A percentile compares a stretch with the other conserved stretches of the same genome.
Evolutionary conservation across 2,888 invertebrate species (phyloP).

Genomic region (Polietes domitor): DNA sequence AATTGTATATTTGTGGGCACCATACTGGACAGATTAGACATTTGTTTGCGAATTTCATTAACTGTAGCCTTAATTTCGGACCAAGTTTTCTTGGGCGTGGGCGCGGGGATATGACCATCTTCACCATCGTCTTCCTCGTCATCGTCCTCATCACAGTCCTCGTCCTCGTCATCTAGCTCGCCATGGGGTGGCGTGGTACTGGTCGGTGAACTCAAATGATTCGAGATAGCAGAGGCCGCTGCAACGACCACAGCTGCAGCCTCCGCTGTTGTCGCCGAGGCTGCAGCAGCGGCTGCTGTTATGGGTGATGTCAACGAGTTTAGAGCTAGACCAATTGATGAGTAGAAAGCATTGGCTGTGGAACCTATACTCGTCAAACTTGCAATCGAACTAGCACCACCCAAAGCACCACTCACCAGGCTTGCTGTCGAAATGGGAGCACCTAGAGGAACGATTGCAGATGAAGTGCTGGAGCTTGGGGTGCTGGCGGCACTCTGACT

Average conservation of each 20-base stretch:
- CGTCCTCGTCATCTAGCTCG: slow-evolving; percentile 71
- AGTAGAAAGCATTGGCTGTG: slow-evolving; percentile 78
- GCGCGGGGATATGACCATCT: slow-evolving; percentile 74
- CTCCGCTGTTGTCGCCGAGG: slow-evolving; percentile 77
- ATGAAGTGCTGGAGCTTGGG: slow-evolving; percentile 73
- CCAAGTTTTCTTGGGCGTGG: slow-evolving; percentile 84
- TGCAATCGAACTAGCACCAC: slow-evolving; percentile 71
- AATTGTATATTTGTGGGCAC: slow-evolving; percentile 92
- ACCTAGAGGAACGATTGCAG: slow-evolving; percentile 32
- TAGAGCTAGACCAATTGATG: slow-evolving; percentile 76
- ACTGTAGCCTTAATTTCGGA: slow-evolving; percentile 90
- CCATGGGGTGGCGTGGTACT: slow-evolving; percentile 77
- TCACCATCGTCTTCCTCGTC: slow-evolving; percentile 74
- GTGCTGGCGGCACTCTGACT: slow-evolving; percentile 76
- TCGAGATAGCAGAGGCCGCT: slow-evolving; percentile 77
- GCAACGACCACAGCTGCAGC: slow-evolving; percentile 74
- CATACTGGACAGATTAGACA: slow-evolving; percentile 90
- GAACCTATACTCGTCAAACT: slow-evolving; percentile 76
- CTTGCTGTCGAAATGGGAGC: slow-evolving; percentile 71
- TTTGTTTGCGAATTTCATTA: slow-evolving; percentile 89
- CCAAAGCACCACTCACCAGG: slow-evolving; percentile 71
- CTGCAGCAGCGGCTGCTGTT: slow-evolving; percentile 77
- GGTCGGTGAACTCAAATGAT: slow-evolving; percentile 77
- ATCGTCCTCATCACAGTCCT: slow-evolving; percentile 74
- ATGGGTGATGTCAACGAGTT: slow-evolving; percentile 78